Percentiles rank a stretch among this genome's conserved stretches.
phyloP scores from a whole-genome alignment of 53 echinoderm and acorn worm species.

The Hippasteria phrygiana region DNA sequence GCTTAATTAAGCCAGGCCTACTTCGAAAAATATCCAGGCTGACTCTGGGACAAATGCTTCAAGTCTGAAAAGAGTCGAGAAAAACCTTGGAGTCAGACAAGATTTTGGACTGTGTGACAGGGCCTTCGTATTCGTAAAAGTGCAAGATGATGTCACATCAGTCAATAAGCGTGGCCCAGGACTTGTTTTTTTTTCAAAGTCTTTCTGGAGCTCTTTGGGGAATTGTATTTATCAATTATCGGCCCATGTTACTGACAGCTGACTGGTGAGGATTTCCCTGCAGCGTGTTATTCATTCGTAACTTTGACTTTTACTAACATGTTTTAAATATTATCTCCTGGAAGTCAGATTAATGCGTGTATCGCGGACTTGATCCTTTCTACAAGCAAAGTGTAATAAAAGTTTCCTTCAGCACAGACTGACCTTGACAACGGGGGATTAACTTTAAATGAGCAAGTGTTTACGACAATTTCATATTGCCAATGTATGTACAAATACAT shows the following conservation, averaged over 20 bases:
- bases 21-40: too few species aligned
- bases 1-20: too few species aligned
- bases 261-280: constrained; percentile 5
- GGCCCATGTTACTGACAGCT: constrained; percentile 3
- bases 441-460: not conserved
- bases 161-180: not conserved
- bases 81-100: too few species aligned
- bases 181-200: not conserved
- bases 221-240: not conserved
- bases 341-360: not conserved
- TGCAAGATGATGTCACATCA: not conserved
- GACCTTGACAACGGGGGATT: constrained; percentile 8
- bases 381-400: not conserved
- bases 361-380: not conserved
- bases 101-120: too few species aligned
- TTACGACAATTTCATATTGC: not conserved
- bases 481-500: not conserved
- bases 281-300: not conserved
- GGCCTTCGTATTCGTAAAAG: not conserved
- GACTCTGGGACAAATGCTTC: too few species aligned
- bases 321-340: not conserved
- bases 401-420: not conserved
- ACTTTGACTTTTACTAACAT: not conserved
- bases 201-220: not conserved
- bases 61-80: not conserved